Percentiles rank a stretch among this genome's conserved stretches.
These are phyloP conservation scores for Plectrocnemia conspersa DNA, from an alignment of 1,140 invertebrate genomes.

Conservation along the genomic window DNA sequence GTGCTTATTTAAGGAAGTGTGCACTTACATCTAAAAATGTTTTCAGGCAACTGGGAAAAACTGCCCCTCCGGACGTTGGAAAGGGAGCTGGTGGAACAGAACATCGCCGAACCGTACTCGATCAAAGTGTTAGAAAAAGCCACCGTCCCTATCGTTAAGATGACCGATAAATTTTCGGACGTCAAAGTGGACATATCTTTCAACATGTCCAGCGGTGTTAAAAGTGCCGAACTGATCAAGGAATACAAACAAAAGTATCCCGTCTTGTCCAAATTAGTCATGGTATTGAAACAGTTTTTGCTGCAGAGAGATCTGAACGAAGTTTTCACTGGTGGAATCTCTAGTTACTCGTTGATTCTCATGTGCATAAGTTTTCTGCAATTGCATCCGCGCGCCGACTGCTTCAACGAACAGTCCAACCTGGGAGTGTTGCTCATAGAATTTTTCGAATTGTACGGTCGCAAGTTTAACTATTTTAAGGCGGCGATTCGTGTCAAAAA, in stretches of 20 bases:
- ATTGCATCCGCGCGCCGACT: slow-evolving; percentile 55
- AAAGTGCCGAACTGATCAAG: slow-evolving; percentile 93
- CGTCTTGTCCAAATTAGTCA: slow-evolving; percentile 85
- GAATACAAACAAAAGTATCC: slow-evolving; percentile 76
- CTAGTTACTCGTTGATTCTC: slow-evolving; percentile 96
- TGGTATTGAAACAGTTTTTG: slow-evolving; percentile 97
- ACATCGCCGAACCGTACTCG: slow-evolving; percentile 80
- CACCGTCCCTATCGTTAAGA: slow-evolving; percentile 95
- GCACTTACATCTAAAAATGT: slow-evolving; percentile 79
- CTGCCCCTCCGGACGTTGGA: slow-evolving; percentile 87
- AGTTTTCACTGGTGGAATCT: slow-evolving; percentile 98
- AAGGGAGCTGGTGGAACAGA: slow-evolving; percentile 79
- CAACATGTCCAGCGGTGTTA: slow-evolving; percentile 94
- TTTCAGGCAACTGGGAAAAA: slow-evolving; percentile 89
- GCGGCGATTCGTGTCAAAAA: slow-evolving; percentile 91
- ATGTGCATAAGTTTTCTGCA: slow-evolving; percentile 98
- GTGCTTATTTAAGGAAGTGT: slow-evolving; percentile 39
- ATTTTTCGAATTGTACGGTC: slow-evolving; percentile 96
- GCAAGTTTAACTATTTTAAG: slow-evolving; percentile 94
- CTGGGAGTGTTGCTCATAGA: slow-evolving; percentile 92
- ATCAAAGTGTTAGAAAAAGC: slow-evolving; percentile 97
- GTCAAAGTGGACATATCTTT: slow-evolving; percentile 97
- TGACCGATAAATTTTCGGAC: slow-evolving; percentile 91
- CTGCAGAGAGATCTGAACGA: slow-evolving; percentile 96
- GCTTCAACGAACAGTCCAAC: slow-evolving; percentile 63